Evolutionary conservation across 2,797 vertebrate genomes (phyloP).

Genomic region (Harpagifer antarcticus): DNA sequence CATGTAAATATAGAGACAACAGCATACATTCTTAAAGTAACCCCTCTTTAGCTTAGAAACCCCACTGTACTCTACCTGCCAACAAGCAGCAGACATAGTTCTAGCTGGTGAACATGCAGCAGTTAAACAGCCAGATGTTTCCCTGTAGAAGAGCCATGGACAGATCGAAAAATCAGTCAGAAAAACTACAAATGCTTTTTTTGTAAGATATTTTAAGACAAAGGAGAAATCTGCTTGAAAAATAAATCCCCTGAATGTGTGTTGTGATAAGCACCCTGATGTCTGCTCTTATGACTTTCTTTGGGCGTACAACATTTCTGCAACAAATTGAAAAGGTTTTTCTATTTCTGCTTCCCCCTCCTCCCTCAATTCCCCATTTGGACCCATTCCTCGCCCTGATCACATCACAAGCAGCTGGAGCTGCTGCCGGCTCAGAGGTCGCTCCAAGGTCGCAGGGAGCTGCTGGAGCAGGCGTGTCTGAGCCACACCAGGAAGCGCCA

Average conservation of each 20-base stretch:
- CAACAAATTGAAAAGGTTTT: constrained; percentile 21
- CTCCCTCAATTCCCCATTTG: not conserved
- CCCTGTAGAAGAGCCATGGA: too few species aligned
- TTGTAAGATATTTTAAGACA: not conserved
- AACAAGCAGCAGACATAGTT: too few species aligned
- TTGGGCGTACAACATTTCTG: not conserved
- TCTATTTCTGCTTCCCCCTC: constrained; percentile 19
- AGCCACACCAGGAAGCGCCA: constrained; percentile 89
- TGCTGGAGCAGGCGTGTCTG: constrained; percentile 87
- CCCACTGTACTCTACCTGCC: too few species aligned
- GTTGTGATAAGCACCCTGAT: too few species aligned
- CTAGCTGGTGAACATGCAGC: too few species aligned
- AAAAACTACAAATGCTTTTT: too few species aligned
- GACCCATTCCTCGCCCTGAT: not conserved
- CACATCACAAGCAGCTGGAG: constrained; percentile 67
- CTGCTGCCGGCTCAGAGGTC: constrained; percentile 80
- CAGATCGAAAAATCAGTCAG: too few species aligned
- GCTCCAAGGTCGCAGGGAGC: constrained; percentile 88
- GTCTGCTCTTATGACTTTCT: not conserved
- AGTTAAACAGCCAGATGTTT: too few species aligned
- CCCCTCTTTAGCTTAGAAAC: too few species aligned
- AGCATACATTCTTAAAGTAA: too few species aligned
- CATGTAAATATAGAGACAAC: too few species aligned
- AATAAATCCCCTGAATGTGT: not conserved
- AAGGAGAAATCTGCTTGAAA: not conserved